These are phyloP conservation scores for Drosophila melanogaster DNA, from an alignment of 1,140 invertebrate genomes.

Conservation along the genomic window DNA sequence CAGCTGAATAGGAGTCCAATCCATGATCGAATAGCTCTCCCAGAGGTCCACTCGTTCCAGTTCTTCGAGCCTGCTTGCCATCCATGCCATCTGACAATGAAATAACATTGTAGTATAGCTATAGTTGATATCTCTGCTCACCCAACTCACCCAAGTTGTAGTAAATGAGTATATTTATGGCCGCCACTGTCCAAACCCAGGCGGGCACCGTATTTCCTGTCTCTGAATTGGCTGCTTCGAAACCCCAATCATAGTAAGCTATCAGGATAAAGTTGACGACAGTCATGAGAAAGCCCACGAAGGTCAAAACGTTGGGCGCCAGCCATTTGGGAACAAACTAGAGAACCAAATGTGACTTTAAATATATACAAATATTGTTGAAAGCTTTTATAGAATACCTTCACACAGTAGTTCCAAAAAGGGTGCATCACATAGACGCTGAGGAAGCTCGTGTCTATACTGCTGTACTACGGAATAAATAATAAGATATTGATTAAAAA, in stretches of 20 bases:
- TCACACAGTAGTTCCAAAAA: slow-evolving; percentile 97
- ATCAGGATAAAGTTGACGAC: slow-evolving; percentile 95
- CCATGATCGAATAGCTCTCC: slow-evolving; percentile 99
- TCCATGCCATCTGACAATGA: slow-evolving; percentile 95
- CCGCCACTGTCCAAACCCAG: slow-evolving; percentile 95
- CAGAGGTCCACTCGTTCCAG: slow-evolving; percentile 95
- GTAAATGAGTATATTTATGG: slow-evolving; percentile 96
- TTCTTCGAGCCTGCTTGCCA: slow-evolving; percentile 98
- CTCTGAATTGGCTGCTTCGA: slow-evolving; percentile 88
- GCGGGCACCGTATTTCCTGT: slow-evolving; percentile 88
- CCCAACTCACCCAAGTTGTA: slow-evolving; percentile 94
- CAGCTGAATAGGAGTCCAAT: slow-evolving; percentile 97
- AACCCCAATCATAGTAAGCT: slow-evolving; percentile 94
- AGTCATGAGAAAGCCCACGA: slow-evolving; percentile 97
- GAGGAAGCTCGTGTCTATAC: slow-evolving; percentile 95
- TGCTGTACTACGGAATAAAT: slow-evolving; percentile 90
- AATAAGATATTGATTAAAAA: slow-evolving; percentile 5
- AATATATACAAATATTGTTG: not conserved
- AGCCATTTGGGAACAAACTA: slow-evolving; percentile 96
- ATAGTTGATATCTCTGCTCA: not conserved
- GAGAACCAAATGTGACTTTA: slow-evolving; percentile 57
- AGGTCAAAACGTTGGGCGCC: slow-evolving; percentile 98
- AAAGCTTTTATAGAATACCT: slow-evolving; percentile 87
- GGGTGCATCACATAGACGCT: slow-evolving; percentile 99
- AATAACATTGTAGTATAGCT: not conserved